Evolutionary conservation across 2,888 invertebrate species (phyloP), one percentile per base, ranked within the genome.

Genomic region (Caenorhabditis angaria): DNA sequence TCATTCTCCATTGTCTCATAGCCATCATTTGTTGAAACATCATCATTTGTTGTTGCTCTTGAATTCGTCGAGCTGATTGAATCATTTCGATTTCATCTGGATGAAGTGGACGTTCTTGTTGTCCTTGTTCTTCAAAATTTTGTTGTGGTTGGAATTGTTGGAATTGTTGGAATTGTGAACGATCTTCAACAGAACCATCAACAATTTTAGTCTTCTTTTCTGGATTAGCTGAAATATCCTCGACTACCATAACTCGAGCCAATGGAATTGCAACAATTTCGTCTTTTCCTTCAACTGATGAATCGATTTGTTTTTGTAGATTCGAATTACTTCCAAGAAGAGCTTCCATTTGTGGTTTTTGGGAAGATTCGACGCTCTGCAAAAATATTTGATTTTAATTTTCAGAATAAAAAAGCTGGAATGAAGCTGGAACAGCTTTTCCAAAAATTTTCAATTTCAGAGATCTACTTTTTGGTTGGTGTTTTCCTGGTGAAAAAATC

Each of bases 11-110:
- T 64, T 68, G 64, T 57, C 73, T 28, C 59, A 65, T 59, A 5
- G 68, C 68, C 68, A 68, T 62, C 68, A 69, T 60, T 53, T 68
- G 69, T 55, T 73, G 65, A 51, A 64, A 50, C 61, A 58, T 67
- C 65, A 62, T 55, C 58, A 68, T 65, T 59, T 65, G 59, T 57
- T 63, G 65, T 48, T 71, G 71, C 48, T 35, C 14, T 32, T 62
- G 65, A 4, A 60, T 63, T 25, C 63, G 65, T 27, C 24, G n/a
- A 4, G 51, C 51, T 4, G 20, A 4, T 22, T 32, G 29, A 57
- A 71, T 64, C 71, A 67, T 64, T 35, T 72, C 72, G n/a, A 72
- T 62, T 25, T 72, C 72, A 50, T 68, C 67, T 12, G 72, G 72
- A 62, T 72, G 72, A 50, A 72, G 68, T 41, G 72, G 72, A 6